These are phyloP conservation scores for Oreochromis aureus DNA, from an alignment of 2,113 vertebrate species.

Conservation along the genomic window DNA sequence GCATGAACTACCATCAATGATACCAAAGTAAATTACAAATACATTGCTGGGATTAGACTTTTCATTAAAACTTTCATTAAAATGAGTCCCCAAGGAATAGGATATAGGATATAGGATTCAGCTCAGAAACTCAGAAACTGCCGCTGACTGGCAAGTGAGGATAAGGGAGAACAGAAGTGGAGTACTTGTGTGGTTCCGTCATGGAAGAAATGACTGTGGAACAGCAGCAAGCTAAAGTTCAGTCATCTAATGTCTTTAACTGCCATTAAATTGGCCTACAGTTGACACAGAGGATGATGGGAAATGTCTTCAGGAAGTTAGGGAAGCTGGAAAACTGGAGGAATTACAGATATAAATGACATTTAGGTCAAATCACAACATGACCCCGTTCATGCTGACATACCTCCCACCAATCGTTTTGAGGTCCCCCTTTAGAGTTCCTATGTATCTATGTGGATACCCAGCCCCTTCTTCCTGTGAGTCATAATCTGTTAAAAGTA, in stretches of 20 bases:
- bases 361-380: slow-evolving; percentile 13
- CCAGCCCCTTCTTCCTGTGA: not conserved
- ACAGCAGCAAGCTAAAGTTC: slow-evolving; percentile 3
- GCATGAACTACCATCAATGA: not conserved
- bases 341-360: slow-evolving; percentile 1
- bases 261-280: not conserved
- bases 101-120: too few relatives aligned
- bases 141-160: slow-evolving; percentile 24
- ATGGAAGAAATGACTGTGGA: not conserved
- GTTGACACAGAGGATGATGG: not conserved
- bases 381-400: slow-evolving; percentile 1
- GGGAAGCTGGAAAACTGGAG: slow-evolving; percentile 1
- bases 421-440: not conserved
- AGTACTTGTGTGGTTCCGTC: not conserved
- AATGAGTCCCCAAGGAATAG: not conserved
- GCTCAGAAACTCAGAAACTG: not conserved
- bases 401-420: slow-evolving; percentile 8
- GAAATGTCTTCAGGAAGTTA: not conserved
- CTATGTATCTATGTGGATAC: not conserved
- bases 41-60: not conserved
- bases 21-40: not conserved
- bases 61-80: not conserved
- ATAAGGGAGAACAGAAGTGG: not conserved
- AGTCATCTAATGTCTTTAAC: not conserved
- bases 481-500: slow-evolving; percentile 21